A percentile compares a stretch with the other conserved stretches of the same genome.
Conservation (phyloP, 23 tunicate species). For the Ciona savignyi region DNA sequence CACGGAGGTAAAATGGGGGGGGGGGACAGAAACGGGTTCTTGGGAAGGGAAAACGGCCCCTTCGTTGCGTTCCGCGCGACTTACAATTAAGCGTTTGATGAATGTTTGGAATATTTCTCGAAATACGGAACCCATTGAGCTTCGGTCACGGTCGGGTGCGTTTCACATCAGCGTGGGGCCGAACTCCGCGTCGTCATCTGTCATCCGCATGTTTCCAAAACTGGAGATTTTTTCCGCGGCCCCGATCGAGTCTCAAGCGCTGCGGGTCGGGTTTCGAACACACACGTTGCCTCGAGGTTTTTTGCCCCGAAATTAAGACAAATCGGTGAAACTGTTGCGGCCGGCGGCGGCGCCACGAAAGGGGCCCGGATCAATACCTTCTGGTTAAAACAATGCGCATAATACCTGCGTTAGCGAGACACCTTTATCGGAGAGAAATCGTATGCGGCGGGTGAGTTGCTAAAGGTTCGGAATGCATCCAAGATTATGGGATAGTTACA, state of each 20-base stretch:
- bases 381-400: not conserved
- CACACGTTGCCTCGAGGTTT: not conserved
- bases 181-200: not conserved
- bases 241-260: not conserved
- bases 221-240: not conserved
- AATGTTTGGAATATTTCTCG: not conserved
- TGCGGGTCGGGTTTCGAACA: not conserved
- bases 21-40: too few relatives aligned
- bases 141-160: not conserved
- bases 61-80: not conserved
- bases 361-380: too few relatives aligned
- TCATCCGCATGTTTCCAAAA: not conserved
- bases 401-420: too few relatives aligned
- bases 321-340: not conserved
- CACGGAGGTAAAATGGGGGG: too few relatives aligned
- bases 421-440: not conserved
- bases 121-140: not conserved
- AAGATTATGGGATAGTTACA: too few relatives aligned
- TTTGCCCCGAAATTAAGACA: not conserved
- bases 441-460: too few relatives aligned
- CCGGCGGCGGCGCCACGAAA: not conserved
- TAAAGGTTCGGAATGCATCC: too few relatives aligned
- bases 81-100: not conserved
- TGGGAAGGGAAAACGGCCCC: too few relatives aligned
- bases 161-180: slow-evolving; percentile 1